These are phyloP conservation scores for Spodoptera frugiperda DNA, from an alignment of 1,140 invertebrate genomes.

Conservation along the genomic window DNA sequence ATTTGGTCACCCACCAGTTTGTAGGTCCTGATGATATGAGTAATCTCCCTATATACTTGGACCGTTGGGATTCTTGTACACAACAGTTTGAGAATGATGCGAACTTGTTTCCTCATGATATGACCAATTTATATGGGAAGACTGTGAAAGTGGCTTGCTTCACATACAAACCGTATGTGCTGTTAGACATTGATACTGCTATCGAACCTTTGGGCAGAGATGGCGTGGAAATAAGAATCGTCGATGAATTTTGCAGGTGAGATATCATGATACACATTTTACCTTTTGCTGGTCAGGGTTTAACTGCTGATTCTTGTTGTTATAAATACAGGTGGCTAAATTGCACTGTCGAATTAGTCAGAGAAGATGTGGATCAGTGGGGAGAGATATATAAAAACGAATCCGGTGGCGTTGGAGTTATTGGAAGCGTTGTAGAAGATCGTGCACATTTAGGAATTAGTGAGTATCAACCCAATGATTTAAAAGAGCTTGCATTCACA, in stretches of 20 bases:
- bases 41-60: slow-evolving; percentile 61
- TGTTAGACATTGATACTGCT: slow-evolving; percentile 70
- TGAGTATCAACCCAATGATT: slow-evolving; percentile 52
- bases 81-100: slow-evolving; percentile 61
- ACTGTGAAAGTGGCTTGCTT: slow-evolving; percentile 74
- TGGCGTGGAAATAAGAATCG: slow-evolving; percentile 76
- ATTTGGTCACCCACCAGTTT: slow-evolving; percentile 75
- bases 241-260: slow-evolving; percentile 81
- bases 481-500: no score
- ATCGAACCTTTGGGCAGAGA: slow-evolving; percentile 65
- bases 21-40: slow-evolving; percentile 61
- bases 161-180: slow-evolving; percentile 78
- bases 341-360: slow-evolving; percentile 82
- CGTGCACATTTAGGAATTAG: slow-evolving; percentile 87
- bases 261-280: not conserved
- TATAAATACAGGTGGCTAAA: slow-evolving; percentile 78
- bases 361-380: slow-evolving; percentile 86
- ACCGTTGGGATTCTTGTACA: slow-evolving; percentile 73
- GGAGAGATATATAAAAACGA: slow-evolving; percentile 87
- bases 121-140: slow-evolving; percentile 75
- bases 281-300: no score
- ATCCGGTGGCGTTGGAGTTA: slow-evolving; percentile 87
- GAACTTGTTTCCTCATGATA: slow-evolving; percentile 75
- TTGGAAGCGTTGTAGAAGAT: slow-evolving; percentile 87
- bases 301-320: not conserved